Conservation (phyloP, 1,140 invertebrate species). For the Halictus rubicundus region DNA sequence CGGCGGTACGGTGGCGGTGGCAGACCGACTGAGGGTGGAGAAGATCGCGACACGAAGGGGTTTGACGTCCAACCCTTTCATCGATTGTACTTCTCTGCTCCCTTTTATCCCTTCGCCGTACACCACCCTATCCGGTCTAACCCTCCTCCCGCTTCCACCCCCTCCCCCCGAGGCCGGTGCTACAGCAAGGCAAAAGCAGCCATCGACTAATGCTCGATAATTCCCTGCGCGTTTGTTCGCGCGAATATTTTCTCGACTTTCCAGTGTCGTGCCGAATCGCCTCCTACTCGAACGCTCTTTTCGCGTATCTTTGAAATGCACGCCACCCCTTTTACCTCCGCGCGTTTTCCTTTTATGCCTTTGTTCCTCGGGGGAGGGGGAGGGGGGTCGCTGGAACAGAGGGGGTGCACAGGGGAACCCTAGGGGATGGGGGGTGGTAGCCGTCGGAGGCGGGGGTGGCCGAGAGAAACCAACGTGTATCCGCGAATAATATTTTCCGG, state of each 20-base stretch:
- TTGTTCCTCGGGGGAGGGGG: conserved; percentile 22
- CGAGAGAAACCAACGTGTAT: conserved; percentile 33
- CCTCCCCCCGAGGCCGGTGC: conserved; percentile 33
- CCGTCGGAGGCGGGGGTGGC: neutral
- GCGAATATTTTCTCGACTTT: conserved; percentile 68
- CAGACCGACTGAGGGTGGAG: conserved; percentile 66
- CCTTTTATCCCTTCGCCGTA: conserved; percentile 74
- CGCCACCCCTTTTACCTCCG: conserved; percentile 34
- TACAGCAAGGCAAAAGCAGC: conserved; percentile 67
- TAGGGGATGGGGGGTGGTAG: neutral
- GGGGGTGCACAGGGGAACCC: too few species aligned
- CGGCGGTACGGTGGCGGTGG: conserved; percentile 52
- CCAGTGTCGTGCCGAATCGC: conserved; percentile 54
- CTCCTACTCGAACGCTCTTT: conserved; percentile 58
- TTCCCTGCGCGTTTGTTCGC: conserved; percentile 67
- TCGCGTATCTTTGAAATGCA: conserved; percentile 55
- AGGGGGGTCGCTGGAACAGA: neutral
- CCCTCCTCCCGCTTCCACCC: conserved; percentile 34
- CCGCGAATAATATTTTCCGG: conserved; percentile 45
- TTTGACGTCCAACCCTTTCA: conserved; percentile 80
- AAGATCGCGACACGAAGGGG: conserved; percentile 77
- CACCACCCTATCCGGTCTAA: conserved; percentile 56
- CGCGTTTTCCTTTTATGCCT: conserved; percentile 51
- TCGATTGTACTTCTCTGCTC: conserved; percentile 78
- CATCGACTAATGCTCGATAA: conserved; percentile 76